These are phyloP conservation scores for Tenrec ecaudatus DNA, from an alignment of 2,113 vertebrate species.

Conservation along the genomic window DNA sequence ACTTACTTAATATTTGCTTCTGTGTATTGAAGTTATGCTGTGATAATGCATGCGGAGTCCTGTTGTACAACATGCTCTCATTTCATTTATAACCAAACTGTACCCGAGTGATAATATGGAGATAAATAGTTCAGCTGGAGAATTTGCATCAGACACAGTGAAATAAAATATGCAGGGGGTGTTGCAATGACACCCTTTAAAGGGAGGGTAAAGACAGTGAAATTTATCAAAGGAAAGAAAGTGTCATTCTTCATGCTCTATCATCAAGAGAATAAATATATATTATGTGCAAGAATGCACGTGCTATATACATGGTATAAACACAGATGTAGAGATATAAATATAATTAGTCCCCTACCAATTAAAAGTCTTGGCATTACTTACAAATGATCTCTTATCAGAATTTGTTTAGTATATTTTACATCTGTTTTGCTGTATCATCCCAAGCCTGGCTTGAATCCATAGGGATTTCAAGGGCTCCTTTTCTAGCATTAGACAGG, in stretches of 20 bases:
- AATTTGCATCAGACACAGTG: constrained; percentile 74
- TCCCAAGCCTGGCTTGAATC: constrained; percentile 7
- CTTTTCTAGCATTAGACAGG: too few species aligned
- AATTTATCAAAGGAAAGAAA: constrained; percentile 40
- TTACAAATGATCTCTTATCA: constrained; percentile 44
- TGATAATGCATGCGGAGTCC: neutral
- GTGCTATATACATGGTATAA: too few species aligned
- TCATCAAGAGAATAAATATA: neutral
- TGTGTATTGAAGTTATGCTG: constrained; percentile 45
- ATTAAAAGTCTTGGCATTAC: constrained; percentile 48
- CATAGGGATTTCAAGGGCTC: too few species aligned
- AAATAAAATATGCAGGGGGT: constrained; percentile 58
- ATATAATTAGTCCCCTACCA: neutral
- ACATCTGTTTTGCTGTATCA: neutral
- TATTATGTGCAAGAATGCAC: neutral
- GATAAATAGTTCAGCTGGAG: constrained; percentile 75
- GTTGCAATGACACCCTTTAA: neutral
- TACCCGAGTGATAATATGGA: constrained; percentile 73
- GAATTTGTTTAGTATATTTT: constrained; percentile 36
- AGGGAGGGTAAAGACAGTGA: neutral
- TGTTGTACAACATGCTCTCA: constrained; percentile 50
- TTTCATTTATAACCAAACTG: constrained; percentile 72
- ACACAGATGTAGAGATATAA: too few species aligned
- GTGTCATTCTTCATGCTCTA: neutral
- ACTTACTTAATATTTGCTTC: constrained; percentile 31